phyloP scores from a whole-genome alignment of 37 sponge, comb jelly and placozoan species.

The Haliclona indistincta region DNA sequence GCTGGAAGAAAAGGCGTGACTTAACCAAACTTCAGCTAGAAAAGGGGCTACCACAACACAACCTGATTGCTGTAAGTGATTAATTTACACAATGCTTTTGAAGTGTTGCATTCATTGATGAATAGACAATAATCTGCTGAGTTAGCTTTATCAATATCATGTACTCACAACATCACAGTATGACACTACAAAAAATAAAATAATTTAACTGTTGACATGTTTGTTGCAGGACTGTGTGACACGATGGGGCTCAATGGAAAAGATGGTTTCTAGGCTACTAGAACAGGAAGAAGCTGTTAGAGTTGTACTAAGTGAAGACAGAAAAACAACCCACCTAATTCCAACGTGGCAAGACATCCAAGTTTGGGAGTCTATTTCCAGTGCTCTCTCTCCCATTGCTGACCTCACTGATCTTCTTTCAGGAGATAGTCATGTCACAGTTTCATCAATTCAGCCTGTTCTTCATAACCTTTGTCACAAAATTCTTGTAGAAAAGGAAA shows the following conservation, averaged over 20 bases:
- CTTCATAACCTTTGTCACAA: background rate
- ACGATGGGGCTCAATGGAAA: conserved; percentile 29
- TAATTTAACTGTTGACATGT: no score
- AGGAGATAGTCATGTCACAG: conserved; percentile 25
- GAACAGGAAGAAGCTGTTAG: conserved; percentile 27
- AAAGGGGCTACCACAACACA: background rate
- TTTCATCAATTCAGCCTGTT: conserved; percentile 26
- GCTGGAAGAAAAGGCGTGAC: background rate
- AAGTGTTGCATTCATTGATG: no score
- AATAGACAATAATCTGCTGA: no score
- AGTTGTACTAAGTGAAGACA: conserved; percentile 12
- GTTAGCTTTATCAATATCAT: no score
- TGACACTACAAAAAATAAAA: no score
- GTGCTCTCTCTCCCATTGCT: conserved; percentile 15
- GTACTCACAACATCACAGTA: no score
- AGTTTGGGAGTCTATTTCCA: conserved; percentile 5
- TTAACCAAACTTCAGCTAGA: background rate
- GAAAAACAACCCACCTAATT: conserved; percentile 25
- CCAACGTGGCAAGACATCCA: conserved; percentile 34
- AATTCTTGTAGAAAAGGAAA: background rate
- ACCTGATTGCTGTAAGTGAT: background rate
- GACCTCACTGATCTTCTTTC: conserved; percentile 33
- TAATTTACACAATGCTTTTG: no score
- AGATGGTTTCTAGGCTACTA: conserved; percentile 19
- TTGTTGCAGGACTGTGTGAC: conserved; percentile 20